Evolutionary conservation across 1,140 invertebrate species (phyloP).

Genomic region (Nixonia krombeini): DNA sequence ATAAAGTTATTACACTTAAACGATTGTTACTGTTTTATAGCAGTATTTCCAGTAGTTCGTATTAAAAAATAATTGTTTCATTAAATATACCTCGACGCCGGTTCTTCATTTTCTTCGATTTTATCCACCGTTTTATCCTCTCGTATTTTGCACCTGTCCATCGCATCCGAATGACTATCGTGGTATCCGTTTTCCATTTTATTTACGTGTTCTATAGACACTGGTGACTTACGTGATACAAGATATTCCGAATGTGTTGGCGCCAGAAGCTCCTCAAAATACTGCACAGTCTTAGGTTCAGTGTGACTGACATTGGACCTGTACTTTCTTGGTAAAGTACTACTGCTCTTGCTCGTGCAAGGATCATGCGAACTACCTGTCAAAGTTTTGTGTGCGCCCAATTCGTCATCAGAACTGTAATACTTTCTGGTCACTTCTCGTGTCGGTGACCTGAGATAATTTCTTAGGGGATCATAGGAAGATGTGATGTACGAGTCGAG

Average conservation of each 20-base stretch:
- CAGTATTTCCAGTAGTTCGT: too few relatives aligned
- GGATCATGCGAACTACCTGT: too few relatives aligned
- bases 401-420: slow-evolving; percentile 47
- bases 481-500: slow-evolving; percentile 48
- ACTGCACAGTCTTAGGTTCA: slow-evolving; percentile 61
- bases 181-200: slow-evolving; percentile 34
- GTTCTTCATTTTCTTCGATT: too few relatives aligned
- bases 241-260: slow-evolving; percentile 55
- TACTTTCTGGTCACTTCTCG: slow-evolving; percentile 50
- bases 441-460: slow-evolving; percentile 55
- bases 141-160: slow-evolving; percentile 16
- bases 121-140: too few relatives aligned
- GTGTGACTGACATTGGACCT: slow-evolving; percentile 45
- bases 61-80: too few relatives aligned
- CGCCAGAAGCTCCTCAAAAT: slow-evolving; percentile 64
- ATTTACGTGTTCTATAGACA: too few relatives aligned
- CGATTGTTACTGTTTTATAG: too few relatives aligned
- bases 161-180: slow-evolving; percentile 15
- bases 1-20: too few relatives aligned
- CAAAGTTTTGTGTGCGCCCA: too few relatives aligned
- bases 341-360: slow-evolving; percentile 13
- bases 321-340: slow-evolving; percentile 55
- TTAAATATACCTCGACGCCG: slow-evolving; percentile 12
- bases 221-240: slow-evolving; percentile 45
- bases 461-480: slow-evolving; percentile 57